Percentiles rank a stretch among this genome's conserved stretches.
These are phyloP conservation scores for Lydus trimaculatus DNA, from an alignment of 2,888 invertebrate genomes.

Conservation along the genomic window DNA sequence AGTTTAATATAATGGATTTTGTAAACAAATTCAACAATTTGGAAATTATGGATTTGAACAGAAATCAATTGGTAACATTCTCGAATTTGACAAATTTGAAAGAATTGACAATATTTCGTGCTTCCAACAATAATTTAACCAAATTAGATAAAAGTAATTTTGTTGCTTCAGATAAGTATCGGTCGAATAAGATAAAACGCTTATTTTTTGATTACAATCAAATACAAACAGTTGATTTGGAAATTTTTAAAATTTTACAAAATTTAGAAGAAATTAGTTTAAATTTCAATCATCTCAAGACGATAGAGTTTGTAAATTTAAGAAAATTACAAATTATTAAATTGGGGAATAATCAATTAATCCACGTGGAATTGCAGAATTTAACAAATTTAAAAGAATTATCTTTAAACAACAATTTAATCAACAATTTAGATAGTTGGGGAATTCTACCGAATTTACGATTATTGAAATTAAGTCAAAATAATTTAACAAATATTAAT, in stretches of 20 bases:
- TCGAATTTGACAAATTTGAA: constrained; percentile 39
- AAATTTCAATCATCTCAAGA: constrained; percentile 15
- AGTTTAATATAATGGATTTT: constrained; percentile 28
- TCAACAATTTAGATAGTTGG: constrained; percentile 35
- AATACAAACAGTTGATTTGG: constrained; percentile 35
- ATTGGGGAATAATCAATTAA: constrained; percentile 29
- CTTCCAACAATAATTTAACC: neutral
- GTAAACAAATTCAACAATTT: constrained; percentile 34
- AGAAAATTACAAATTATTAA: constrained; percentile 26
- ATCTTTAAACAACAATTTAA: constrained; percentile 23
- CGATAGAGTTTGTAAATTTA: constrained; percentile 26
- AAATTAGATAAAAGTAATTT: neutral
- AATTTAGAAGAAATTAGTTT: constrained; percentile 36
- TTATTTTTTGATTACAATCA: constrained; percentile 40
- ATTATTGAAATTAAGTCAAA: constrained; percentile 39
- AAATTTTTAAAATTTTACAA: constrained; percentile 32
- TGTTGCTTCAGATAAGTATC: neutral
- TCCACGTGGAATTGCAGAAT: constrained; percentile 13
- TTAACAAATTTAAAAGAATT: constrained; percentile 21
- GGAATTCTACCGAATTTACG: constrained; percentile 33
- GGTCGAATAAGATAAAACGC: neutral
- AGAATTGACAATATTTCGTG: neutral
- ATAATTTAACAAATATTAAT: constrained; percentile 25
- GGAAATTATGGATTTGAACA: constrained; percentile 37
- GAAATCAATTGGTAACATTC: constrained; percentile 37